phyloP scores from a whole-genome alignment of 1,140 invertebrate genomes.

The Portunus trituberculatus region DNA sequence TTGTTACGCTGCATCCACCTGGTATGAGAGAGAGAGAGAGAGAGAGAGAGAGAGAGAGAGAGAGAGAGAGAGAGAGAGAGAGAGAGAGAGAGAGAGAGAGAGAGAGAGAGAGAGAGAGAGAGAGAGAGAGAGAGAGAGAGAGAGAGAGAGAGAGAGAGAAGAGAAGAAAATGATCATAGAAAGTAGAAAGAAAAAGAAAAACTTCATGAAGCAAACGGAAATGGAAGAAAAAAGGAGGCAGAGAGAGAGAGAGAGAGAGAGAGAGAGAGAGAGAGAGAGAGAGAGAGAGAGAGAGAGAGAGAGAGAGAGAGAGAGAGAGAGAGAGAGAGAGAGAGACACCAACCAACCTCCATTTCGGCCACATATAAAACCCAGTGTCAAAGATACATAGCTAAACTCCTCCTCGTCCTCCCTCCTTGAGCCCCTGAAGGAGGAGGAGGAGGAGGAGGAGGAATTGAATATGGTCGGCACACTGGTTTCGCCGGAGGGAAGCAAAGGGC shows the following conservation, averaged over 20 bases:
- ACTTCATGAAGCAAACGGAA: too few species aligned
- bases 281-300: not conserved
- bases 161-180: too few species aligned
- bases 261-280: slow-evolving; percentile 46
- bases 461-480: slow-evolving; percentile 29
- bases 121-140: not conserved
- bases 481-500: not conserved
- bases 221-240: not conserved
- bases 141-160: not conserved
- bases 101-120: not conserved
- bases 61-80: slow-evolving; percentile 44
- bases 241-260: slow-evolving; percentile 32
- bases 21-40: not conserved
- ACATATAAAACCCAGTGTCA: slow-evolving; percentile 42
- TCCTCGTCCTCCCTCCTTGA: too few species aligned
- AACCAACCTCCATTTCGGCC: not conserved
- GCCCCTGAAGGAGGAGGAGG: not conserved
- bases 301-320: not conserved
- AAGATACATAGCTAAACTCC: not conserved
- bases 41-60: slow-evolving; percentile 44
- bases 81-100: not conserved
- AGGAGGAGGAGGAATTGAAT: slow-evolving; percentile 1
- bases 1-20: not conserved
- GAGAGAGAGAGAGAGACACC: not conserved
- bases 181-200: too few species aligned